Evolutionary conservation across 2,797 vertebrate species (phyloP).

Genomic region (Spizella passerina): DNA sequence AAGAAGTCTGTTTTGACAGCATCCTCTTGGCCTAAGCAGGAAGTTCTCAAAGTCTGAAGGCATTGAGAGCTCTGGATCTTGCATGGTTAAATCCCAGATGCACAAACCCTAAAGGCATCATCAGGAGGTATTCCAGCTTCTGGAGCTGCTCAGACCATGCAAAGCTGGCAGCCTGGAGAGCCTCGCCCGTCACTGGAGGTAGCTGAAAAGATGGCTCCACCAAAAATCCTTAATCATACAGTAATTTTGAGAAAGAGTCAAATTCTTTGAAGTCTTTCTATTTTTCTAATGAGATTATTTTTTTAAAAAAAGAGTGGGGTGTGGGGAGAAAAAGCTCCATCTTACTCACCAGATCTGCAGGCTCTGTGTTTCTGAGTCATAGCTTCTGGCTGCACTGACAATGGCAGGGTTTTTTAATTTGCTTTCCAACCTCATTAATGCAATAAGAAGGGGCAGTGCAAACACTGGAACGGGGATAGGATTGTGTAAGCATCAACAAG

Average conservation of each 20-base stretch:
- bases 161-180: not conserved
- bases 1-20: constrained; percentile 62
- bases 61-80: not conserved
- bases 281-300: not conserved
- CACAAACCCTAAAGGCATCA: not conserved
- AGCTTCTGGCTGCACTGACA: constrained; percentile 31
- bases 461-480: not conserved
- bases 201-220: not conserved
- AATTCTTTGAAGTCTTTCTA: constrained; percentile 19
- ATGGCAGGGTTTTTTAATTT: constrained; percentile 3
- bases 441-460: not conserved
- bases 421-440: not conserved
- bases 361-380: constrained; percentile 34
- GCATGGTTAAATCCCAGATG: not conserved
- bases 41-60: constrained; percentile 29
- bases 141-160: not conserved
- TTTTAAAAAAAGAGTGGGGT: not conserved
- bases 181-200: not conserved
- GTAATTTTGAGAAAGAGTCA: not conserved
- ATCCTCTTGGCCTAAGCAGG: not conserved
- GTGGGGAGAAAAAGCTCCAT: not conserved
- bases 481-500: not conserved
- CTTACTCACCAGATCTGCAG: constrained; percentile 14
- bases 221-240: not conserved
- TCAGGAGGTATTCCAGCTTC: not conserved